A percentile compares a stretch with the other conserved stretches of the same genome.
These are phyloP conservation scores for Chloroceryle amazona DNA, from an alignment of 2,797 vertebrate species.

Conservation along the genomic window DNA sequence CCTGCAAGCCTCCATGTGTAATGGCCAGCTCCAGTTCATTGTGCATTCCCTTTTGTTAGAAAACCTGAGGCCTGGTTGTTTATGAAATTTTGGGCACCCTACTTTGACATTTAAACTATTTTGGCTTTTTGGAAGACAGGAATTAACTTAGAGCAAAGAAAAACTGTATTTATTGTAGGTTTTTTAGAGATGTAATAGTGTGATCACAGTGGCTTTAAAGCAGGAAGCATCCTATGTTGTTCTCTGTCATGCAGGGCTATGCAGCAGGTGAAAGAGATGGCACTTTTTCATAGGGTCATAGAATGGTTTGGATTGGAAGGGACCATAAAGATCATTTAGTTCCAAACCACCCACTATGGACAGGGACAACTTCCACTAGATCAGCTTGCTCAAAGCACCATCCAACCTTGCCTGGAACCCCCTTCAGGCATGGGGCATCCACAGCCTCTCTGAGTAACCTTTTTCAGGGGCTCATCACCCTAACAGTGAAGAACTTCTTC, in stretches of 20 bases:
- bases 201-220: not conserved
- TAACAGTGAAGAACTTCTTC: not conserved
- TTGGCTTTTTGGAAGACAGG: not conserved
- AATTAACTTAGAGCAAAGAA: not conserved
- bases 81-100: not conserved
- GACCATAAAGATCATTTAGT: not conserved
- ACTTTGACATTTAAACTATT: not conserved
- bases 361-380: not conserved
- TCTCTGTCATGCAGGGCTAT: not conserved
- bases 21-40: not conserved
- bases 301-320: not conserved
- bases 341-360: not conserved
- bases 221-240: not conserved
- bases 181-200: not conserved
- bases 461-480: not conserved
- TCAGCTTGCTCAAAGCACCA: not conserved
- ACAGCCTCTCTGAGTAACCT: not conserved
- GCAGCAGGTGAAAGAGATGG: not conserved
- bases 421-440: not conserved
- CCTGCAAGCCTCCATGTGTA: not conserved
- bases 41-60: conserved; percentile 9
- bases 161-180: not conserved
- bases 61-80: not conserved
- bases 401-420: not conserved
- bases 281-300: not conserved